Conservation (phyloP, 2,113 vertebrate genomes). For the Perca fluviatilis region DNA sequence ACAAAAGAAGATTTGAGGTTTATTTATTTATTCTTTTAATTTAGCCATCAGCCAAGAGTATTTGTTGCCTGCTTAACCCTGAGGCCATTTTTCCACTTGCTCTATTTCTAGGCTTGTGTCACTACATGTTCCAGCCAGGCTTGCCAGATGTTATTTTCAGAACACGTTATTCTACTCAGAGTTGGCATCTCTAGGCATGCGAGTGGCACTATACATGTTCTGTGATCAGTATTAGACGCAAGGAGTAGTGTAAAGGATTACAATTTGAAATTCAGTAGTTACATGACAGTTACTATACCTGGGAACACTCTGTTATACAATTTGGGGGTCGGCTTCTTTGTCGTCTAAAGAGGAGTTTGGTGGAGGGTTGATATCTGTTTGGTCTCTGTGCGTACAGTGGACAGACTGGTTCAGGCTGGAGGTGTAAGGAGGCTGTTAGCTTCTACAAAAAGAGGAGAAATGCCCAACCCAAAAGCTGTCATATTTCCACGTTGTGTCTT, state of each 20-base stretch:
- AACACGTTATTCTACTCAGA: conserved; percentile 13
- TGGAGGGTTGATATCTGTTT: not conserved
- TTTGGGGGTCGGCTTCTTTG: not conserved
- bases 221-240: not conserved
- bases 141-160: not conserved
- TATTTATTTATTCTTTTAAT: not conserved
- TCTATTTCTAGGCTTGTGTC: conserved; percentile 6
- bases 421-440: not conserved
- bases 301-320: not conserved
- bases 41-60: not conserved
- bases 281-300: not conserved
- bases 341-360: not conserved
- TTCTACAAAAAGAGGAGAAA: not conserved
- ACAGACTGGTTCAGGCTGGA: not conserved
- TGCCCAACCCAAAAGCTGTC: no score
- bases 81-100: not conserved
- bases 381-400: not conserved
- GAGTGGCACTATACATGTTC: not conserved
- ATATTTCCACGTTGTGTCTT: not conserved
- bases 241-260: not conserved
- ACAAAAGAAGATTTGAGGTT: not conserved
- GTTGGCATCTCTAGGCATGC: not conserved
- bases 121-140: conserved; percentile 5
- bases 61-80: not conserved
- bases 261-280: not conserved